Percentiles rank a stretch among this genome's conserved stretches.
Evolutionary conservation across 1,140 invertebrate species (phyloP).

Genomic region (Himalopsyche phryganea): DNA sequence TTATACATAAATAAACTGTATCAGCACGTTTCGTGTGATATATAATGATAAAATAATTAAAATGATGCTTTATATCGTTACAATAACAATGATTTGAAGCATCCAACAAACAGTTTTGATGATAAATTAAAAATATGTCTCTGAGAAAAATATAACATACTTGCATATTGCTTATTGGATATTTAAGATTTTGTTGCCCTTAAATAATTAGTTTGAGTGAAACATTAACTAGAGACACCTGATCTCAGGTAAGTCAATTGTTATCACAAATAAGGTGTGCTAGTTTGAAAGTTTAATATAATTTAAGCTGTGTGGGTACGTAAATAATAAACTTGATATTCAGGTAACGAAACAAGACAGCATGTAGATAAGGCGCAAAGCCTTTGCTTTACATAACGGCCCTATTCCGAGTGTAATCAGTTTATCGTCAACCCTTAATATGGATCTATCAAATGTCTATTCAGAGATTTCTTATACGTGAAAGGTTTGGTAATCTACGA

Average conservation of each 20-base stretch:
- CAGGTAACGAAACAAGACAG: conserved; percentile 10
- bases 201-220: too few relatives aligned
- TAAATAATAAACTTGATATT: conserved; percentile 25
- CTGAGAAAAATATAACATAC: too few relatives aligned
- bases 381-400: background rate
- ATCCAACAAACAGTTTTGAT: too few relatives aligned
- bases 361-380: background rate
- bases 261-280: conserved; percentile 13
- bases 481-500: background rate
- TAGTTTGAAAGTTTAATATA: conserved; percentile 3
- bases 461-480: conserved; percentile 12
- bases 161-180: too few relatives aligned
- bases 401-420: conserved; percentile 20
- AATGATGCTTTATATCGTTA: too few relatives aligned
- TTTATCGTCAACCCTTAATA: conserved; percentile 25
- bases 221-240: too few relatives aligned
- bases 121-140: too few relatives aligned
- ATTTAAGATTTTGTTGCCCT: too few relatives aligned
- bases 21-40: too few relatives aligned
- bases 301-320: conserved; percentile 9
- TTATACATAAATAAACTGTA: too few relatives aligned
- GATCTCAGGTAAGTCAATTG: conserved; percentile 11
- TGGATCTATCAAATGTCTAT: conserved; percentile 25
- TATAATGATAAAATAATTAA: too few relatives aligned
- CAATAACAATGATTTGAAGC: too few relatives aligned